Percentiles rank a stretch among this genome's conserved stretches.
phyloP scores from a whole-genome alignment of 2,113 vertebrate genomes.

The Otis tarda region DNA sequence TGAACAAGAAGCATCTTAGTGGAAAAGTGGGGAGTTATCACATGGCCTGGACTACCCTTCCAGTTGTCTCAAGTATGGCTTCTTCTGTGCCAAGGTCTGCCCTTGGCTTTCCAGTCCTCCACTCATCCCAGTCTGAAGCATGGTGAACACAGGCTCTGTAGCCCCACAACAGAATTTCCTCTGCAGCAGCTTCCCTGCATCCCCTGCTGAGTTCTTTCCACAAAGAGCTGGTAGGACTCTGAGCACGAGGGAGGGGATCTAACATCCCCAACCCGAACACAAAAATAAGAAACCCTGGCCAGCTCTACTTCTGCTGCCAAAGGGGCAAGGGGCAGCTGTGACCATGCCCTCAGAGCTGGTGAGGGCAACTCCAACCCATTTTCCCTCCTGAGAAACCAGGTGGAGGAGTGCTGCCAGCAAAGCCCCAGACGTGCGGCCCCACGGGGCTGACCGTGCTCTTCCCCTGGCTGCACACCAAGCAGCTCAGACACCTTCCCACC shows the following conservation, averaged over 20 bases:
- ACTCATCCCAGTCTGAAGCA: background rate
- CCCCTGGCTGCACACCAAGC: background rate
- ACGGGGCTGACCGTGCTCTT: fast-evolving
- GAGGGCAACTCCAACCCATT: background rate
- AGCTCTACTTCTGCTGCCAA: background rate
- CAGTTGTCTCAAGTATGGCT: background rate
- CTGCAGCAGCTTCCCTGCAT: background rate
- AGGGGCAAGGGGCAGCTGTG: background rate
- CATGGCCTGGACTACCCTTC: background rate
- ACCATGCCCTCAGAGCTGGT: background rate
- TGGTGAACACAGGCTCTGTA: background rate
- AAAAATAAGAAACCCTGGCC: background rate
- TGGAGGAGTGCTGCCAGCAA: background rate
- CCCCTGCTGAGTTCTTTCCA: background rate
- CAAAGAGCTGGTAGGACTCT: background rate
- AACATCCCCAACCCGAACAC: background rate
- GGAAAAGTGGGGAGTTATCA: background rate
- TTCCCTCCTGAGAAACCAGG: background rate
- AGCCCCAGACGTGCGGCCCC: fast-evolving
- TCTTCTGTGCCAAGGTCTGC: background rate
- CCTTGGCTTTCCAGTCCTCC: background rate
- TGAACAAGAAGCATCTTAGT: background rate
- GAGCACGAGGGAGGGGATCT: background rate
- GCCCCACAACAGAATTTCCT: background rate
- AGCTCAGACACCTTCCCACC: background rate